Evolutionary conservation across 2,113 vertebrate genomes (phyloP).

Genomic region (Piprites chloris): DNA sequence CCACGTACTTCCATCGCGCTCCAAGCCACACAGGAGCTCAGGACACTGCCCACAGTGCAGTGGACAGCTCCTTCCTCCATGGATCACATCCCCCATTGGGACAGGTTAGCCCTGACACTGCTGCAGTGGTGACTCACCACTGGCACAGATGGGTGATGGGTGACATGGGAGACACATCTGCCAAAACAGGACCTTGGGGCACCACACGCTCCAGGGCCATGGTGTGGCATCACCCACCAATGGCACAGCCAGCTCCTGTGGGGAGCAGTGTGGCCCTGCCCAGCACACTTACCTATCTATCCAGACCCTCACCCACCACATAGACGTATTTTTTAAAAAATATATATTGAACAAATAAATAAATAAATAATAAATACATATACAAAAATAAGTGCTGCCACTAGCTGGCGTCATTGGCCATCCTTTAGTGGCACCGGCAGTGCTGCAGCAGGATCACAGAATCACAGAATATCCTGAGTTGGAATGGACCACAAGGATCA

Average conservation of each 20-base stretch:
- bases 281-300: rapidly evolving
- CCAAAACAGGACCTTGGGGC: not conserved
- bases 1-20: not conserved
- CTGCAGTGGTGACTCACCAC: rapidly evolving
- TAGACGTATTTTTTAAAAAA: rapidly evolving
- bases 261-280: not conserved
- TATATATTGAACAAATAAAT: not conserved
- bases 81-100: not conserved
- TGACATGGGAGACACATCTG: rapidly evolving
- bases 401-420: slow-evolving; percentile 53
- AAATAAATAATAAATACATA: not conserved
- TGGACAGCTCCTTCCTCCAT: not conserved
- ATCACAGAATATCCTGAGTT: not conserved
- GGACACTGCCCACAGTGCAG: not conserved
- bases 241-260: not conserved
- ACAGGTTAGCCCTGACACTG: not conserved
- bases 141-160: rapidly evolving
- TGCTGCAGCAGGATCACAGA: not conserved
- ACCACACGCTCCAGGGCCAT: rapidly evolving
- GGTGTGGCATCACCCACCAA: rapidly evolving
- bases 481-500: not conserved
- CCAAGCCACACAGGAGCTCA: rapidly evolving
- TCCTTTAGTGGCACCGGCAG: not conserved
- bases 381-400: not conserved
- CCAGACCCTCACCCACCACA: rapidly evolving